Evolutionary conservation across 1,140 invertebrate species (phyloP).

Genomic region (Argopecten irradians): DNA sequence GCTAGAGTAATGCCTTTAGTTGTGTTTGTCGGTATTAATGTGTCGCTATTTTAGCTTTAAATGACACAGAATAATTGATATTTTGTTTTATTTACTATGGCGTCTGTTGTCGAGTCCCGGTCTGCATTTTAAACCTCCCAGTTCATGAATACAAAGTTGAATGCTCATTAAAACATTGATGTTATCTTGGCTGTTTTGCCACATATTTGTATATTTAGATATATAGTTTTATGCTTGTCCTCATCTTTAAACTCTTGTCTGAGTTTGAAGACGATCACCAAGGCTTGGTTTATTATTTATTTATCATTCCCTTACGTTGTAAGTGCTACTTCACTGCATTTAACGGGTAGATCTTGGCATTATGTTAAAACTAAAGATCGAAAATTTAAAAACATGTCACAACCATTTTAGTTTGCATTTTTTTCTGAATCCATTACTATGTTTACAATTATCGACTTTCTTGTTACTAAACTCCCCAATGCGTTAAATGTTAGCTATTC

Average conservation of each 20-base stretch:
- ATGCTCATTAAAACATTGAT: not conserved
- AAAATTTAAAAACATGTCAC: too few species aligned
- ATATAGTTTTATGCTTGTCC: not conserved
- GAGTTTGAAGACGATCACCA: not conserved
- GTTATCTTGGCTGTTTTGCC: not conserved
- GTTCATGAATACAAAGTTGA: not conserved
- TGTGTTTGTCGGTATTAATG: not conserved
- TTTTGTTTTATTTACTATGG: slow-evolving; percentile 4
- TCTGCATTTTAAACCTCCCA: not conserved
- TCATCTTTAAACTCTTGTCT: not conserved
- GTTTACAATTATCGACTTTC: too few species aligned
- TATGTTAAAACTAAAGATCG: too few species aligned
- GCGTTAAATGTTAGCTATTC: too few species aligned
- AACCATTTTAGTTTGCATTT: too few species aligned
- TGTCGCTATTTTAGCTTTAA: slow-evolving; percentile 13
- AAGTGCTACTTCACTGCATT: not conserved
- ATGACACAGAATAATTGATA: slow-evolving; percentile 3
- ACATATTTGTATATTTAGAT: not conserved
- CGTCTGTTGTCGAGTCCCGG: not conserved
- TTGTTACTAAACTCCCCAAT: too few species aligned
- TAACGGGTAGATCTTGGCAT: not conserved
- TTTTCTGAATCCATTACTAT: too few species aligned
- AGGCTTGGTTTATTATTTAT: not conserved
- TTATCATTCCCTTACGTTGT: not conserved
- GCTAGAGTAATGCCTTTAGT: not conserved